Base-by-base conservation (phyloP, 2,888 invertebrate genomes). In the Tipula confusa region DNA sequence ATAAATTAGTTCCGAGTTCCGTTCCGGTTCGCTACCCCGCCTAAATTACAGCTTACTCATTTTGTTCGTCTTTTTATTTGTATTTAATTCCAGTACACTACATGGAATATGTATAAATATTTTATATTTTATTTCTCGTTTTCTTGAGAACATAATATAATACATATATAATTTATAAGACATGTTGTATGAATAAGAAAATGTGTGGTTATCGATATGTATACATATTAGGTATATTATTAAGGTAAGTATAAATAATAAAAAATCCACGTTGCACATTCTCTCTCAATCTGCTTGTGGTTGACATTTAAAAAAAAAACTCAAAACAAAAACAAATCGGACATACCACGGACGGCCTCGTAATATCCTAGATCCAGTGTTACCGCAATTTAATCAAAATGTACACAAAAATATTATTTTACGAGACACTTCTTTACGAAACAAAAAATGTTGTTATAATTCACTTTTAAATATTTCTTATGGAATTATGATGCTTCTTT, bases 351-450 rank as follows among this genome's bases (percentile, higher is more conserved):
- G 85, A 89, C 89, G 87, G 89, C 89, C 86, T 89, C 89, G 89
- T 89, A 89, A 86, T 89, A 89, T 89, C 89, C 89, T 86, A 89
- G 89, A 89, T 89, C 89, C 89, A 89, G 89, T 88, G 88, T 80
- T 80, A 80, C 29, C n/a, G 15, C 29, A 80, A 80, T 29, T 80
- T 80, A 29, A 80, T 29, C n/a, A n/a, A 80, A 80, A 80, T 5
- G 29, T 15, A 5, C 31, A 80, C 80, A 80, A 29, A 80, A 80
- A 80, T 64, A 15, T 29, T 80, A 15, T 80, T 29, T 29, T 29
- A 80, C 15, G 7, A 28, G 4, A 43, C 43, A 15, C 24, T 64
- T 64, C 64, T 64, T 80, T 29, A 29, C n/a, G 2, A 80, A 28
- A 80, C n/a, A 29, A 80, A 29, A 18, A 80, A 80, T 29, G 80